Evolutionary conservation across 1,140 invertebrate genomes (phyloP), one percentile per base, ranked within the genome.

Genomic region (Oryctes rhinoceros): DNA sequence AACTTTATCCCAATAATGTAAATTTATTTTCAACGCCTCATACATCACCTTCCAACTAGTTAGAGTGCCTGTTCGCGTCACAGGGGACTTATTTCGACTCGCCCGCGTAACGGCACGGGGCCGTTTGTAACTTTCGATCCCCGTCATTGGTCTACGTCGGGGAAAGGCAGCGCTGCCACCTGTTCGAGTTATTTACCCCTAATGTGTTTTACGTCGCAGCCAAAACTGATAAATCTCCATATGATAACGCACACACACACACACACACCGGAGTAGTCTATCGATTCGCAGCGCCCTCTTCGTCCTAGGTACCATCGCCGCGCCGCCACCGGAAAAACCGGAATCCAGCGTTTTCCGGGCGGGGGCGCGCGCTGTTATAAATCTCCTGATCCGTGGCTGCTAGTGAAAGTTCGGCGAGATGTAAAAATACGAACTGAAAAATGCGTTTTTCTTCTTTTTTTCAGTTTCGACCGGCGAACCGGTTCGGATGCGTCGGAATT

Each of bases 141-240:
- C 5, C 65, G 65, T 71, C 65, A 71, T 71, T 71, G 18, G 20
- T 71, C 24, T 71, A 37, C 65, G 65, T 37, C 65, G 35, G 24
- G 65, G 1, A 71, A 37, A 71, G 11, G 65, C 65, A 71, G 65
- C 24, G 18, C 65, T 71, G 65, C 65, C 65, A 71, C 65, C 65
- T 71, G 65, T 71, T 71, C 65, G 65, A 71, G 65, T 71, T 71
- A 71, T 71, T 71, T 71, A 71, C 65, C 35, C 35, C 65, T 71
- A 71, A 71, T 71, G 65, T 37, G 65, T 37, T 71, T 71, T 37
- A 71, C 24, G 65, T 71, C 65, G 65, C 20, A 24, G 10, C 65
- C 65, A 37, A 71, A 71, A 37, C 65, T 71, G 65, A 71, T 71
- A 71, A 71, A 71, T 71, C 65, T 71, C 65, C 65, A 71, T 71